A percentile compares a stretch with the other conserved stretches of the same genome.
Conservation (phyloP, 2,888 invertebrate genomes). For the Drosophila demipolita region DNA sequence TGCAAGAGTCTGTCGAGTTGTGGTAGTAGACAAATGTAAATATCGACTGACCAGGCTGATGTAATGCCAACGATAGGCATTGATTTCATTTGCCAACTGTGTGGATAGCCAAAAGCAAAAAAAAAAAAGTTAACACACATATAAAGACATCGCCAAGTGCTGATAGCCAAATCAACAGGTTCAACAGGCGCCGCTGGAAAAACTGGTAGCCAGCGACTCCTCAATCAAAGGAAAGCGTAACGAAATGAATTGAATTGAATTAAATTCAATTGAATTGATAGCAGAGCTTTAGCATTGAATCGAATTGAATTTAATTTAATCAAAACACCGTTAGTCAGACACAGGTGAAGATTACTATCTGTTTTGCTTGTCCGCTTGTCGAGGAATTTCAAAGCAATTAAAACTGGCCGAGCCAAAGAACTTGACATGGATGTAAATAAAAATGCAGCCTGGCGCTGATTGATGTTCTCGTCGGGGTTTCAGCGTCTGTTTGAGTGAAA, state of each 20-base stretch:
- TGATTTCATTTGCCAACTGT: slow-evolving; percentile 62
- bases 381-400: slow-evolving; percentile 73
- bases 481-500: slow-evolving; percentile 51
- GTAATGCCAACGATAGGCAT: slow-evolving; percentile 69
- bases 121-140: no score
- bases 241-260: slow-evolving; percentile 43
- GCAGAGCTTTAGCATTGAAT: slow-evolving; percentile 25
- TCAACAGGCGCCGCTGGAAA: slow-evolving; percentile 71
- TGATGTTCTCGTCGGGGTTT: slow-evolving; percentile 44
- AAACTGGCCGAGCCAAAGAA: slow-evolving; percentile 34
- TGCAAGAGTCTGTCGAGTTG: background rate
- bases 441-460: slow-evolving; percentile 48
- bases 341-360: slow-evolving; percentile 56
- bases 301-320: slow-evolving; percentile 67
- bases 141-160: slow-evolving; percentile 46
- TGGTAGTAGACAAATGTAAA: slow-evolving; percentile 54
- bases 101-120: slow-evolving; percentile 49
- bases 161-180: slow-evolving; percentile 79
- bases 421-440: slow-evolving; percentile 17
- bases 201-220: slow-evolving; percentile 66
- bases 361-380: slow-evolving; percentile 52
- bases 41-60: slow-evolving; percentile 62
- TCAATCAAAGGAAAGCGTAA: slow-evolving; percentile 65
- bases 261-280: slow-evolving; percentile 46
- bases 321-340: slow-evolving; percentile 67